Conservation (phyloP, 23 tunicate species). For the Oikopleura dioica region DNA sequence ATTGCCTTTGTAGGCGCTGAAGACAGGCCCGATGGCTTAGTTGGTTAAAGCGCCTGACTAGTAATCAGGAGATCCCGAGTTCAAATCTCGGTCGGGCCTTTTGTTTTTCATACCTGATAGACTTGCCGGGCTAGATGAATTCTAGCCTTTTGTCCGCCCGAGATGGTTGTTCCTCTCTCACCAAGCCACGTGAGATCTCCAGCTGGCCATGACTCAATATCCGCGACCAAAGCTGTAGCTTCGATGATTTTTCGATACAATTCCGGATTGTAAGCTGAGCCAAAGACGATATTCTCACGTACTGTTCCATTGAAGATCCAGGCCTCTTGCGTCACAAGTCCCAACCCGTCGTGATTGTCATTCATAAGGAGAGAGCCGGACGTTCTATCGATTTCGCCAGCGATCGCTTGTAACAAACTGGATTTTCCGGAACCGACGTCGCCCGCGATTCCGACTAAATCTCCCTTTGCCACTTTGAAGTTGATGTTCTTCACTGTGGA, state of each 20-base stretch:
- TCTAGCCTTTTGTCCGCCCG: slow-evolving; percentile 85
- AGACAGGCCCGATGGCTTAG: too few relatives aligned
- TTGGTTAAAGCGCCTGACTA: too few relatives aligned
- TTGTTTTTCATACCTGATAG: slow-evolving; percentile 87
- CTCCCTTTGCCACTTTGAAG: slow-evolving; percentile 19
- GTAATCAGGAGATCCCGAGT: too few relatives aligned
- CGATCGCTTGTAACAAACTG: slow-evolving; percentile 41
- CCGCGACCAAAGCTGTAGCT: slow-evolving; percentile 51
- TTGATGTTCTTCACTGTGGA: background rate
- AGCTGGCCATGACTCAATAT: slow-evolving; percentile 27
- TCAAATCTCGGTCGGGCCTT: too few relatives aligned
- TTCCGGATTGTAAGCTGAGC: slow-evolving; percentile 20
- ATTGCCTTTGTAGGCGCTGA: too few relatives aligned
- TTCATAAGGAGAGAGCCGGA: slow-evolving; percentile 20
- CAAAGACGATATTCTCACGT: slow-evolving; percentile 66
- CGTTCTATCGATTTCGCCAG: slow-evolving; percentile 29
- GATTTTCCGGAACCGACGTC: slow-evolving; percentile 76
- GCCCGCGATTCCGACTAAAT: slow-evolving; percentile 70
- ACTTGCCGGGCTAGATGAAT: slow-evolving; percentile 55
- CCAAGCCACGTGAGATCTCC: slow-evolving; percentile 68
- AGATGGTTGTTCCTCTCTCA: slow-evolving; percentile 58
- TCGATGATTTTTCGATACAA: slow-evolving; percentile 41
- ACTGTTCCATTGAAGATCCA: slow-evolving; percentile 79
- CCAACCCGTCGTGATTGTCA: slow-evolving; percentile 32
- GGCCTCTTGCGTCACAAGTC: slow-evolving; percentile 49